Percentiles rank a stretch among this genome's conserved stretches.
These are phyloP conservation scores for Frankliniella fusca DNA, from an alignment of 2,888 invertebrate genomes.

Conservation along the genomic window DNA sequence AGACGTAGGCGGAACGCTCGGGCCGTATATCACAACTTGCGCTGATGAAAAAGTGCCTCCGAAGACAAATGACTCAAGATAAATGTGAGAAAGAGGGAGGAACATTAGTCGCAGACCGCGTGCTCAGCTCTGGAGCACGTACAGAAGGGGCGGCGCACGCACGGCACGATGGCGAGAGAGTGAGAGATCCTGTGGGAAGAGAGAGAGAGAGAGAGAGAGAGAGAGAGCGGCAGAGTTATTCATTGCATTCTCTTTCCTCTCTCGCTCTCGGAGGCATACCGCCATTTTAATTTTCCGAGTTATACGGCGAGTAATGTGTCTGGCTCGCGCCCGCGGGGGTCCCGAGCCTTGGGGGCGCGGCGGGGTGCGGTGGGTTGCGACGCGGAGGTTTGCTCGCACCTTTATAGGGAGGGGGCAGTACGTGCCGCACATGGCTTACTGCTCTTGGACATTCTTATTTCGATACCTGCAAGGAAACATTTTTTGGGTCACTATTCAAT, in stretches of 20 bases:
- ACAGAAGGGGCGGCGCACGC: background rate
- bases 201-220: background rate
- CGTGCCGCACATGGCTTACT: no score
- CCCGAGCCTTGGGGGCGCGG: background rate
- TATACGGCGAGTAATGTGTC: constrained; percentile 22
- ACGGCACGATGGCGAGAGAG: background rate
- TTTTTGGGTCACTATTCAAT: no score
- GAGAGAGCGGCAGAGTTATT: constrained; percentile 3
- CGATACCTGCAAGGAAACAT: no score
- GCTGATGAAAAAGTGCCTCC: constrained; percentile 24
- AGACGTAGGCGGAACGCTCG: background rate
- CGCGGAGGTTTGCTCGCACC: no score
- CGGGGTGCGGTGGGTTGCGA: background rate
- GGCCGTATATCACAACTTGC: constrained; percentile 5
- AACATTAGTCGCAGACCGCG: constrained; percentile 25
- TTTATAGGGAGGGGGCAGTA: no score
- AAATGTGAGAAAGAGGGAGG: constrained; percentile 24
- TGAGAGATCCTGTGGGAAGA: background rate
- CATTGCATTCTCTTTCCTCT: constrained; percentile 17
- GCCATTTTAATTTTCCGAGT: constrained; percentile 24
- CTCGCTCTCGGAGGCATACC: background rate
- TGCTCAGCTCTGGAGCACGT: constrained; percentile 4
- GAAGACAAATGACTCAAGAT: constrained; percentile 21
- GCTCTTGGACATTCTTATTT: no score
- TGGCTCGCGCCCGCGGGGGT: background rate